Percentiles rank a stretch among this genome's conserved stretches.
Conservation (phyloP, 2,113 vertebrate species). For the Xenus cinereus region DNA sequence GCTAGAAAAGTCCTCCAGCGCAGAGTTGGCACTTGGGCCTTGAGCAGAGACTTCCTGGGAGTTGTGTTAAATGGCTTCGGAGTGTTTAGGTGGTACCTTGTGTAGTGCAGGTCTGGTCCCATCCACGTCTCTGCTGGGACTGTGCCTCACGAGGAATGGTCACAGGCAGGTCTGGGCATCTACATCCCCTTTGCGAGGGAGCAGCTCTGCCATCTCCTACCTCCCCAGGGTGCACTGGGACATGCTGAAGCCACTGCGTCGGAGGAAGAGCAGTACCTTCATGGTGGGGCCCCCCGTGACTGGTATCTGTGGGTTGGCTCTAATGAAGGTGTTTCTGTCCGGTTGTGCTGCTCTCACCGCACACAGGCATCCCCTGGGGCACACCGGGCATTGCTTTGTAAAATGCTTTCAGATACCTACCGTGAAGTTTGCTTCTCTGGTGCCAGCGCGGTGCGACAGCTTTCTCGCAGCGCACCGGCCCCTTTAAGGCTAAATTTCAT, state of each 20-base stretch:
- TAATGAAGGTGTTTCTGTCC: background rate
- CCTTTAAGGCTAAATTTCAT: conserved; percentile 40
- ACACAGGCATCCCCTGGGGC: rapidly evolving
- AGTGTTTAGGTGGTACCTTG: background rate
- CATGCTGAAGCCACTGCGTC: background rate
- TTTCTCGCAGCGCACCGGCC: background rate
- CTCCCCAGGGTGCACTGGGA: no score
- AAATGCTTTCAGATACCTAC: background rate
- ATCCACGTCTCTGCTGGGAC: background rate
- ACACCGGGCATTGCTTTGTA: background rate
- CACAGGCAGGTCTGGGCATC: background rate
- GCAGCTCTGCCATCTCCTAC: background rate
- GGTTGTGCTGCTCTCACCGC: background rate
- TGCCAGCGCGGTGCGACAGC: background rate
- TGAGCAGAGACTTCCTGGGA: background rate
- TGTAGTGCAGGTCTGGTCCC: background rate
- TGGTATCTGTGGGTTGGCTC: rapidly evolving
- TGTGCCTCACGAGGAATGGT: background rate
- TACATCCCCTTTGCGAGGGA: background rate
- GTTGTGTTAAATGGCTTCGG: background rate
- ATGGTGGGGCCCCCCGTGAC: background rate
- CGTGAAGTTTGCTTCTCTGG: background rate
- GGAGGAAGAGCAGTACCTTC: background rate
- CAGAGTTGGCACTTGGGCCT: background rate
- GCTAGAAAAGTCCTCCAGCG: background rate